Evolutionary conservation across 1,140 invertebrate species (phyloP), one percentile per base, ranked within the genome.

Genomic region (Oryzaephilus surinamensis): DNA sequence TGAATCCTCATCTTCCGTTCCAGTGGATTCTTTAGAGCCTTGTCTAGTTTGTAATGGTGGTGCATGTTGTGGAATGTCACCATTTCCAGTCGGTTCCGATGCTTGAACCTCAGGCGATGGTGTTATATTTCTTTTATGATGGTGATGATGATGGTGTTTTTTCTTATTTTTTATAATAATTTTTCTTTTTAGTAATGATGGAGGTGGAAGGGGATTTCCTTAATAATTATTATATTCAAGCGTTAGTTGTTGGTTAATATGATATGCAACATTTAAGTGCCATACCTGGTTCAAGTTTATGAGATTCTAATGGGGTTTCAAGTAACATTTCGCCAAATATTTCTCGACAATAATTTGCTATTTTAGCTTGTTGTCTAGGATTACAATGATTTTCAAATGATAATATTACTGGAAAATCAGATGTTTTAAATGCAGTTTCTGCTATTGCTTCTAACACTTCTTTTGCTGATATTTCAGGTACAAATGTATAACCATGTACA

Each of bases 341-440:
- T 47, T 94, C 89, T 38, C 84, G 72, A 66, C 93, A 97, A 67
- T 97, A 96, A 60, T 90, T 81, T 10, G 93, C 95, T 54, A 98
- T 96, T 71, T 97, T 97, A n/a, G 90, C 91, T 66, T 90, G 86
- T 62, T 97, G 91, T 45, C 82, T 77, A 2, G 86, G 83, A 66
- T 94, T 96, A 67, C 94, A 97, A 65, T 97, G 94, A 66, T 97
- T 97, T 72, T 97, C 95, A 67, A 98, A 97, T 45, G 92, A 97
- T 38, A 97, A 76, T 54, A 95, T 79, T 16, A 98, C 90, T 38
- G 95, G 95, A 69, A 80, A 96, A 48, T 96, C 89, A 11, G 91
- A 96, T 14, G 92, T 97, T 72, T 97, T 97, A 70, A 98, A 98
- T 51, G 95, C 94, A 64, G 84, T 87, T 61, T 97, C 93, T 28